Evolutionary conservation across 92 coral and sea anemone genomes (phyloP).

Genomic region (Zoanthus sociatus): DNA sequence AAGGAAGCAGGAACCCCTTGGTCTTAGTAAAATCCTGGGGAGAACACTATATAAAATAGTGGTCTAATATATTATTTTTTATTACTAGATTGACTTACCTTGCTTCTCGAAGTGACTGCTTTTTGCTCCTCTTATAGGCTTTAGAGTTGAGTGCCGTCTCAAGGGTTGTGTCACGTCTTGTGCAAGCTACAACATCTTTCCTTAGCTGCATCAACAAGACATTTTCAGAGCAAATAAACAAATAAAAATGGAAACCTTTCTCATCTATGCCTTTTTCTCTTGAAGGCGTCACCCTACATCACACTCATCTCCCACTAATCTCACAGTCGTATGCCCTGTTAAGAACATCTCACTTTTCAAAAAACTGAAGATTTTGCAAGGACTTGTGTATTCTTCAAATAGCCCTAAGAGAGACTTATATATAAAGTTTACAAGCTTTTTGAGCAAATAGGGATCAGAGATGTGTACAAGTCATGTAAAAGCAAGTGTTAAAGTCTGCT

Average conservation of each 20-base stretch:
- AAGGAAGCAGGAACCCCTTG: neutral
- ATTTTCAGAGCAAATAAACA: neutral
- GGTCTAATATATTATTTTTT: neutral
- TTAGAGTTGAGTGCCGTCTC: slow-evolving; percentile 98
- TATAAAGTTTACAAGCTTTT: too few species aligned
- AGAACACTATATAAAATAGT: neutral
- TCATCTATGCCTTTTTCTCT: neutral
- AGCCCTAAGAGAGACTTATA: too few species aligned
- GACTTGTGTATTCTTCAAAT: too few species aligned
- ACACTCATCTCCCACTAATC: too few species aligned
- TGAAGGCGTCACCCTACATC: neutral
- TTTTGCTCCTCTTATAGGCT: slow-evolving; percentile 98
- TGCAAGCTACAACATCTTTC: slow-evolving; percentile 93
- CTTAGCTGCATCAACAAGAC: slow-evolving; percentile 69
- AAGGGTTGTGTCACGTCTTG: slow-evolving; percentile 95
- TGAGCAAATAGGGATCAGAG: too few species aligned
- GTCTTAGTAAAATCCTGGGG: neutral
- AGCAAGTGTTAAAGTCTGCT: too few species aligned
- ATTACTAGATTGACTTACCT: slow-evolving; percentile 59
- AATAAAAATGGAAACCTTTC: neutral
- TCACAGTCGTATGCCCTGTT: too few species aligned
- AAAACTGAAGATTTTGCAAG: too few species aligned
- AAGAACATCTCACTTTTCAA: too few species aligned
- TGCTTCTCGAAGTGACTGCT: slow-evolving; percentile 97
- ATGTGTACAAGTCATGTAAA: too few species aligned